Evolutionary conservation across 2,113 vertebrate species (phyloP).

Genomic region (Oxyruncus cristatus): DNA sequence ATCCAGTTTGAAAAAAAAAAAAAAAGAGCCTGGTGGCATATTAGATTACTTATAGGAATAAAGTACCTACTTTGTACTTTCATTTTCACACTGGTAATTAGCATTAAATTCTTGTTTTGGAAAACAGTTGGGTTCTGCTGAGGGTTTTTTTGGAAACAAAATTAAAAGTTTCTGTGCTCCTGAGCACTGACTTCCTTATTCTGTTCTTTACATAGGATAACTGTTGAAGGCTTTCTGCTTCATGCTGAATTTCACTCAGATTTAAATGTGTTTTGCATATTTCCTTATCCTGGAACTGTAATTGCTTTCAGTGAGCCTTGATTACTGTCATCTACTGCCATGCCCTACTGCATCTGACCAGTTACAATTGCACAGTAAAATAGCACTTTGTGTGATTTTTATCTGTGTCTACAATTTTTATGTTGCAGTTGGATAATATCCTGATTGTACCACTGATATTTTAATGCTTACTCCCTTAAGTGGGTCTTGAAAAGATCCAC

Average conservation of each 20-base stretch:
- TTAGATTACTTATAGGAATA: conserved; percentile 1
- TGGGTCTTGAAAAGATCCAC: conserved; percentile 34
- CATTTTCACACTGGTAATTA: conserved; percentile 9
- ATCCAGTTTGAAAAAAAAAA: neutral
- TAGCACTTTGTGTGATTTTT: conserved; percentile 38
- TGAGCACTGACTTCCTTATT: neutral
- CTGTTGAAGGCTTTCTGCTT: neutral
- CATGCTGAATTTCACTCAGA: conserved; percentile 34
- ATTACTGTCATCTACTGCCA: conserved; percentile 45
- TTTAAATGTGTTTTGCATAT: conserved; percentile 54
- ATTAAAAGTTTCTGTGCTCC: neutral
- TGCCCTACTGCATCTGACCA: conserved; percentile 35
- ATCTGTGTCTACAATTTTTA: conserved; percentile 42
- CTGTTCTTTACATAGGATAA: neutral
- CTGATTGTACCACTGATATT: conserved; percentile 55
- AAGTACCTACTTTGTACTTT: conserved; percentile 15
- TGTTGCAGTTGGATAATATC: conserved; percentile 38
- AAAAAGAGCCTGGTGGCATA: neutral
- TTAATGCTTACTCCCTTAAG: conserved; percentile 43
- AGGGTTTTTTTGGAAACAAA: neutral
- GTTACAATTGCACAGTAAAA: conserved; percentile 34
- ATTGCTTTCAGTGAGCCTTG: conserved; percentile 51
- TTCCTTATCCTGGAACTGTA: conserved; percentile 31
- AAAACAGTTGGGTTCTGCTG: neutral
- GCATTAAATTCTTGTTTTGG: neutral